phyloP scores from a whole-genome alignment of 2,113 vertebrate genomes.

The Apodemus sylvaticus region DNA sequence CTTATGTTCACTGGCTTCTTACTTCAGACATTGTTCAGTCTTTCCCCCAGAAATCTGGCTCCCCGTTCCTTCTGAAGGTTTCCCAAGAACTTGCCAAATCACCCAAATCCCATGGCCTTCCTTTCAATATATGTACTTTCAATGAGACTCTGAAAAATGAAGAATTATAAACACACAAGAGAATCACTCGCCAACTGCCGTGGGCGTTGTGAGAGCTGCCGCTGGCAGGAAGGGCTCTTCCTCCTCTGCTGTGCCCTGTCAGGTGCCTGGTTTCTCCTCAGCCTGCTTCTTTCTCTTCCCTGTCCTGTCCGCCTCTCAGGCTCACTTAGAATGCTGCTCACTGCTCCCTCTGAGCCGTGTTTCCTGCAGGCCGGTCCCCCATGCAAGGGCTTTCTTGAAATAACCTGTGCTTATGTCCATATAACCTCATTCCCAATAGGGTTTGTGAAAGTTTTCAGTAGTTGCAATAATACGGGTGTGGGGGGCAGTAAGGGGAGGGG shows the following conservation, averaged over 20 bases:
- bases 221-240: neutral
- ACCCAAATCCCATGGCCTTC: neutral
- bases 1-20: neutral
- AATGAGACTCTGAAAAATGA: neutral
- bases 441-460: neutral
- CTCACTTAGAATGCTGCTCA: neutral
- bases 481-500: neutral
- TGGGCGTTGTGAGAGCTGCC: neutral
- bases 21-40: neutral
- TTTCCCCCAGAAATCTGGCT: neutral
- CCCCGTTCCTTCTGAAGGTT: neutral
- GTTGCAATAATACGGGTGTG: neutral
- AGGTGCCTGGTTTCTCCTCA: neutral
- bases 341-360: neutral
- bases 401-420: neutral
- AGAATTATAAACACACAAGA: neutral
- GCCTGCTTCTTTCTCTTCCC: neutral
- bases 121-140: neutral
- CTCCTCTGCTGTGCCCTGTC: too few species aligned
- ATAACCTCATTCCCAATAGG: constrained; percentile 10
- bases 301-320: neutral
- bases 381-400: neutral
- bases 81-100: neutral
- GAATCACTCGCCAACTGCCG: neutral
- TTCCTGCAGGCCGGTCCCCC: neutral